Evolutionary conservation across 1,140 invertebrate genomes (phyloP), one percentile per base, ranked within the genome.

Genomic region (Achroia grisella): DNA sequence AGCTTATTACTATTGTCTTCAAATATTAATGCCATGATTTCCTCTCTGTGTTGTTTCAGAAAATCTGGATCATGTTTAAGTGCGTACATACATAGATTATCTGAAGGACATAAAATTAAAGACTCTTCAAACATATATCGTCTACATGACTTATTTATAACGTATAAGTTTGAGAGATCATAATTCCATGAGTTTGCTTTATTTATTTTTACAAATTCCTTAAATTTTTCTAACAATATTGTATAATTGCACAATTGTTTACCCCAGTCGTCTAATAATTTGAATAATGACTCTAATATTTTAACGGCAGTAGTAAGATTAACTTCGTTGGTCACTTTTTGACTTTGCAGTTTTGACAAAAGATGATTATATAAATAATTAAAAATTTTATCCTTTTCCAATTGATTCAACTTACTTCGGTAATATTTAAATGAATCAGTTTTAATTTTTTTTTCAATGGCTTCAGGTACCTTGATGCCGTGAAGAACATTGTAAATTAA

Each of bases 31-130:
- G 17, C 17, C 6, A 23, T 3, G 17, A 65, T 35, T 39, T 68
- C 57, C 2, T 35, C 34, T 10, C 50, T 37, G 48, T 68, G 50
- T n/a, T 52, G 35, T 17, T 51, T 31, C 13, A 80, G 34, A 28
- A 80, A 44, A 41, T 39, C 41, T 10, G 73, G 63, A 17, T 68
- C 66, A 48, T 80, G 76, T 42, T 80, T 80, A 1, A 80, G 37
- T 15, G 59, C 60, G 56, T 79, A 74, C 8, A 79, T 10, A 42
- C 66, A 64, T n/a, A 54, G 64, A 9, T 58, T 46, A 44, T 72
- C 54, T 37, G 28, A 50, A 1, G 59, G 61, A 10, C 42, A 35
- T 10, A 79, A 46, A 29, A 41, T 12, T 27, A 79, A 8, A 23
- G 71, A 79, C 33, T 71, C 64, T 35, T 65, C 50, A 44, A 76